Evolutionary conservation across 2,113 vertebrate species (phyloP).

Genomic region (Phylloscopus trochilus): DNA sequence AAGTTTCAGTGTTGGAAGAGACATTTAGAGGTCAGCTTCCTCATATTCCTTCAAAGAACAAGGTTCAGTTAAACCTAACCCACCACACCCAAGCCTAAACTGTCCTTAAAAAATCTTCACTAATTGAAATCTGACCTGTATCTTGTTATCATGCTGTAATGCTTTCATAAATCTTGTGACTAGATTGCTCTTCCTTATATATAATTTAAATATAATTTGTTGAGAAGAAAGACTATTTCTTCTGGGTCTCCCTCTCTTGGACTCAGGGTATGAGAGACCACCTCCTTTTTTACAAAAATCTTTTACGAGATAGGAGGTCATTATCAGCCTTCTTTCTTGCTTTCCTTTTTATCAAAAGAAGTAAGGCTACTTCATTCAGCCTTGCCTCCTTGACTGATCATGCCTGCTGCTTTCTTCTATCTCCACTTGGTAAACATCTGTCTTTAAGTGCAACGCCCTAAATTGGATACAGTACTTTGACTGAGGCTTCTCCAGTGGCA

Average conservation of each 20-base stretch:
- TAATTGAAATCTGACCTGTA: background rate
- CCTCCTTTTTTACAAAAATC: background rate
- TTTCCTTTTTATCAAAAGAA: background rate
- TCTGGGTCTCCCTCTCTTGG: background rate
- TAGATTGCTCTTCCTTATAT: background rate
- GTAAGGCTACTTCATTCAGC: background rate
- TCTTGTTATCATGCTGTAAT: background rate
- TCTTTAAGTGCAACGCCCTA: background rate
- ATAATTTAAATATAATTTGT: background rate
- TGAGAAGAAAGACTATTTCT: background rate
- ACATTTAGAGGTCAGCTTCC: background rate
- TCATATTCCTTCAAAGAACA: background rate
- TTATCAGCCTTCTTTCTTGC: background rate
- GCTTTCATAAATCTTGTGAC: background rate
- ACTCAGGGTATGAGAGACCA: background rate
- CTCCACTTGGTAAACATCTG: background rate
- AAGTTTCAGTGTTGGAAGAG: background rate
- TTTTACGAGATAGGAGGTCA: background rate
- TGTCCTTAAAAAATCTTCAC: background rate
- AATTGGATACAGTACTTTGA: background rate
- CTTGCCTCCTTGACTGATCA: background rate
- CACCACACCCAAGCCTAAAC: background rate
- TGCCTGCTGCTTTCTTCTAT: background rate
- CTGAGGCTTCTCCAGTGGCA: conserved; percentile 6
- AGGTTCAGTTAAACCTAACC: background rate